A percentile compares a stretch with the other conserved stretches of the same genome.
phyloP scores from a whole-genome alignment of 2,888 invertebrate genomes.

The Drosophila mayaguana region DNA sequence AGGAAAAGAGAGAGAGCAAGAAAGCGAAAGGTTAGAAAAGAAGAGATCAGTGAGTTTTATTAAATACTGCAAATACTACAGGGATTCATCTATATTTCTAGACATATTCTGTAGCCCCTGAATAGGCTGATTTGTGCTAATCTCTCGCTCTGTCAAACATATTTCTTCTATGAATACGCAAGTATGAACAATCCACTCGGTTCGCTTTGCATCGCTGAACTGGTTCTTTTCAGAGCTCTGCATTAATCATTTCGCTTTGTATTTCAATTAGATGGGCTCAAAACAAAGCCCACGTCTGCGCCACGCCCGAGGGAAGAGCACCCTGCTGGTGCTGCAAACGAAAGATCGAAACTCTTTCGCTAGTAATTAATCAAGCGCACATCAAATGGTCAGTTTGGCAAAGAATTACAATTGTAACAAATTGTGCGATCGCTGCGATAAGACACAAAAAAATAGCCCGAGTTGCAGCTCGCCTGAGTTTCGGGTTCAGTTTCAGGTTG shows the following conservation, averaged over 20 bases:
- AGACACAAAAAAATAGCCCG: background rate
- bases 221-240: slow-evolving; percentile 10
- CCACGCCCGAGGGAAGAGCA: slow-evolving; percentile 27
- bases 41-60: no score
- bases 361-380: slow-evolving; percentile 62
- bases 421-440: slow-evolving; percentile 35
- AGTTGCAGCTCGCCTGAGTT: background rate
- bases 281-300: slow-evolving; percentile 40
- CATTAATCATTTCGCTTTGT: slow-evolving; percentile 64
- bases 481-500: slow-evolving; percentile 17
- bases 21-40: no score
- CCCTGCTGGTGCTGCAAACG: slow-evolving; percentile 40
- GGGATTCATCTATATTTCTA: no score
- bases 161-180: background rate
- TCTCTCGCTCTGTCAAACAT: background rate
- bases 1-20: no score
- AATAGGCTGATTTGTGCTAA: background rate
- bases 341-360: slow-evolving; percentile 62
- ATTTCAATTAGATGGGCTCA: slow-evolving; percentile 61
- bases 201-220: slow-evolving; percentile 11
- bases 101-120: background rate
- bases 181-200: background rate
- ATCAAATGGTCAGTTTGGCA: slow-evolving; percentile 55
- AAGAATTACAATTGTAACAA: slow-evolving; percentile 62
- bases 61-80: no score